Base-by-base conservation (phyloP, 2,888 invertebrate genomes). In the Lochmaea crataegi region DNA sequence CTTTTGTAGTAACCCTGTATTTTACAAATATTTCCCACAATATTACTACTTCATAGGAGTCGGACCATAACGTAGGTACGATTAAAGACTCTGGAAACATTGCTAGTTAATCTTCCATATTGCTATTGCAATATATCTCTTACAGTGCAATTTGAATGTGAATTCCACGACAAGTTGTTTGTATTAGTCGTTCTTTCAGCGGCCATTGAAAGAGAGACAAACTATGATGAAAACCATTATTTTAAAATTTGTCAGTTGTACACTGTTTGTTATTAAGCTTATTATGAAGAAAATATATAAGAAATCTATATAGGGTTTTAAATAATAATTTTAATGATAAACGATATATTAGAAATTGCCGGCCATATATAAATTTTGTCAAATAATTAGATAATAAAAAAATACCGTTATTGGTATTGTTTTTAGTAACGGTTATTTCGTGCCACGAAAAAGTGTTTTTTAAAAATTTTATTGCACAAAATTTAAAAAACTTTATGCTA, bases 281-380 rank as follows among this genome's bases (percentile, higher is more conserved):
- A 65, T 12, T 53, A 51, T 51, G 22, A 10, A 64, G 5, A 42
- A 45, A 45, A 65, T 41, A 65, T 65, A 65, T 45, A 51, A 65
- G 32, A 73, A 56, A 11, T 73, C 58, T 67, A 58, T 72, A 57
- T 72, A 72, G 74, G 48, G 68, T 68, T 73, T 72, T 57, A 72
- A 77, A 7, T 67, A 69, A 77, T 72, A 76, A 67, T 57, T 72
- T 66, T 63, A 53, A 38, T 70, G 65, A 73, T 71, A 69, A 74
- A 76, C 69, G 74, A 71, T 76, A 70, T 76, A 71, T 76, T 72
- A 73, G 69, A 78, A 80, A 77, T 81, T 82, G 82, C 82, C 82
- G 82, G 82, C 82, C 82, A 82, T 79, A 79, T 80, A 73, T 72
- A 71, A 68, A 74, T 74, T 72, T 65, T 78, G 76, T 77, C 77